Conservation (phyloP, 2,113 vertebrate genomes). For the Petaurus breviceps region DNA sequence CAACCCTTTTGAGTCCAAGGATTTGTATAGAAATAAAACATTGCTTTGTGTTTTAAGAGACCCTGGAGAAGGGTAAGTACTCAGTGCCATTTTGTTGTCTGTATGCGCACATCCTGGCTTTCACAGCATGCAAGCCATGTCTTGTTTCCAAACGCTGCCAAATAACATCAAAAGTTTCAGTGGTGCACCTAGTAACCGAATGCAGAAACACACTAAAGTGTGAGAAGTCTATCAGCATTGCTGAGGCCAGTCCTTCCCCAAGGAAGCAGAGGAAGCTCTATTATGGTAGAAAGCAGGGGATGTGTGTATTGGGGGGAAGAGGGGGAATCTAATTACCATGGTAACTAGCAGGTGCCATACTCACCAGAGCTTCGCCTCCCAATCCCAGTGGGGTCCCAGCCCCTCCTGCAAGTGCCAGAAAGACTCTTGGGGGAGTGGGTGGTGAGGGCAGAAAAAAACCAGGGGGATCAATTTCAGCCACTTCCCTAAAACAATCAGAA, state of each 20-base stretch:
- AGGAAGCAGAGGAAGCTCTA: not conserved
- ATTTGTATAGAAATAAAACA: constrained; percentile 1
- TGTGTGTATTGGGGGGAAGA: too few species aligned
- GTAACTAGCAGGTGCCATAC: not conserved
- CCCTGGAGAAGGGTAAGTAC: not conserved
- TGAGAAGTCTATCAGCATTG: not conserved
- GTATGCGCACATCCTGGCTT: not conserved
- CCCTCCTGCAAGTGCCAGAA: not conserved
- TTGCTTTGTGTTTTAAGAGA: not conserved
- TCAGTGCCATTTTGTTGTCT: not conserved
- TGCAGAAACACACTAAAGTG: not conserved
- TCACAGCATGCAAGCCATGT: not conserved
- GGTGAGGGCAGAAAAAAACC: not conserved
- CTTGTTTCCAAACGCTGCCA: not conserved
- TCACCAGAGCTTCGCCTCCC: not conserved
- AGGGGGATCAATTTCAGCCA: not conserved
- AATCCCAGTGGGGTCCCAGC: not conserved
- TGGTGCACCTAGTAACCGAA: not conserved
- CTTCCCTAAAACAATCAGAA: not conserved
- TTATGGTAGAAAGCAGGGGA: not conserved
- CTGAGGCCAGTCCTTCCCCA: not conserved
- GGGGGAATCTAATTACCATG: not conserved
- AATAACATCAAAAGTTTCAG: constrained; percentile 2
- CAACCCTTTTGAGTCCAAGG: not conserved
- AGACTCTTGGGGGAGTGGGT: not conserved